These are phyloP conservation scores for Diphyllodes magnificus DNA, from an alignment of 2,113 vertebrate genomes.

Conservation along the genomic window DNA sequence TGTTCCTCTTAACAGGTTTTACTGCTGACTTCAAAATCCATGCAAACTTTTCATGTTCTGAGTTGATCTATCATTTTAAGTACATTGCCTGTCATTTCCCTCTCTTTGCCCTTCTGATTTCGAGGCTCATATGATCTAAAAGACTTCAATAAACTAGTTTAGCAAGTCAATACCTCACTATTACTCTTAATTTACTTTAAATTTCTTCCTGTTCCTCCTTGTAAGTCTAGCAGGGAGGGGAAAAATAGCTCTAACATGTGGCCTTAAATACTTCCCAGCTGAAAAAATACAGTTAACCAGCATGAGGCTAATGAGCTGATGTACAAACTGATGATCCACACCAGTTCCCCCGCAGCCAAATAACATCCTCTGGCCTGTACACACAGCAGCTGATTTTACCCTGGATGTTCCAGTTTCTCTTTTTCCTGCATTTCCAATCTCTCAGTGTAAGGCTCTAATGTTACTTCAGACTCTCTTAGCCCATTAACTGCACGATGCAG, in stretches of 20 bases:
- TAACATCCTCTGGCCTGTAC: neutral
- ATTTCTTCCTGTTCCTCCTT: constrained; percentile 36
- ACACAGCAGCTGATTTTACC: neutral
- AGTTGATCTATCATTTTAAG: neutral
- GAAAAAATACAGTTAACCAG: constrained; percentile 41
- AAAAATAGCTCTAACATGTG: constrained; percentile 11
- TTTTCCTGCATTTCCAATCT: neutral
- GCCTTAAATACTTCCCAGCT: constrained; percentile 28
- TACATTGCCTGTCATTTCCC: neutral
- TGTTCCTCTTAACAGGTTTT: neutral
- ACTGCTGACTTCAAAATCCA: neutral
- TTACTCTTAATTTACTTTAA: constrained; percentile 2
- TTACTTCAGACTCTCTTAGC: constrained; percentile 10
- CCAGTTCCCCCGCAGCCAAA: neutral
- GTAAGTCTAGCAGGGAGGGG: neutral
- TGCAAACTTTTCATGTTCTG: neutral
- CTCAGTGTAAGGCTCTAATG: neutral
- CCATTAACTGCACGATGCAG: neutral
- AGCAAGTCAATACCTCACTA: neutral
- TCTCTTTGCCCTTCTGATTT: neutral
- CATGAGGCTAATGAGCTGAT: constrained; percentile 29
- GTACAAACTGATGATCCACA: constrained; percentile 39
- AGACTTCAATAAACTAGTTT: neutral
- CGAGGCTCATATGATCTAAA: neutral
- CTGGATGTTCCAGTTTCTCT: neutral